Evolutionary conservation across 2,888 invertebrate species (phyloP).

Genomic region (Thecocarcelia acutangulata): DNA sequence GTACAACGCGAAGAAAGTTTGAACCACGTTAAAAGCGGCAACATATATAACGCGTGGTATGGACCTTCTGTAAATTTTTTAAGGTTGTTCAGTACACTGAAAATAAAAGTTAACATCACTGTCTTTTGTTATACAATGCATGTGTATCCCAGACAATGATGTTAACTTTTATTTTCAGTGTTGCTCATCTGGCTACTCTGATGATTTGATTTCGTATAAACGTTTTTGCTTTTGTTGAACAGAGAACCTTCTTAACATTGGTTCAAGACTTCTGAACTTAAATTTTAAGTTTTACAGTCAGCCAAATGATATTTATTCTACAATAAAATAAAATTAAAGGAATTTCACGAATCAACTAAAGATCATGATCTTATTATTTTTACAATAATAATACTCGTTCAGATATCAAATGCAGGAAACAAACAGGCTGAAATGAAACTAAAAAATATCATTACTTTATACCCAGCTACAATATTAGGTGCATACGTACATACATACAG

Average conservation of each 20-base stretch:
- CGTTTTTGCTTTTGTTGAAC: background rate
- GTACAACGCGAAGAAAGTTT: too few species aligned
- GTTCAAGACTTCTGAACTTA: slow-evolving; percentile 70
- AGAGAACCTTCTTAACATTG: slow-evolving; percentile 24
- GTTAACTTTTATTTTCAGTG: too few species aligned
- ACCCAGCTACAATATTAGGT: background rate
- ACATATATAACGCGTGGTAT: too few species aligned
- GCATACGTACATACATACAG: too few species aligned
- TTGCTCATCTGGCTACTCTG: slow-evolving; percentile 27
- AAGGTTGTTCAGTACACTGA: too few species aligned
- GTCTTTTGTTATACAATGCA: too few species aligned
- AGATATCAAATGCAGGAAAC: slow-evolving; percentile 20
- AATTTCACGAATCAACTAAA: slow-evolving; percentile 68
- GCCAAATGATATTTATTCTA: slow-evolving; percentile 3
- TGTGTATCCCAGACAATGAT: too few species aligned
- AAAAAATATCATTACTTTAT: slow-evolving; percentile 23
- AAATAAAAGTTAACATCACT: too few species aligned
- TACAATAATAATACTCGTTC: slow-evolving; percentile 5
- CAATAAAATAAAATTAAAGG: slow-evolving; percentile 70
- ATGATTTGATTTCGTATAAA: background rate
- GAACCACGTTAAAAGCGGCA: too few species aligned
- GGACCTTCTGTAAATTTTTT: too few species aligned
- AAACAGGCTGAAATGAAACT: slow-evolving; percentile 50
- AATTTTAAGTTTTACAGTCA: slow-evolving; percentile 6
- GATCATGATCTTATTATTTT: slow-evolving; percentile 65